A percentile compares a stretch with the other conserved stretches of the same genome.
Conservation (phyloP, 1,140 invertebrate species). For the Cylas formicarius region DNA sequence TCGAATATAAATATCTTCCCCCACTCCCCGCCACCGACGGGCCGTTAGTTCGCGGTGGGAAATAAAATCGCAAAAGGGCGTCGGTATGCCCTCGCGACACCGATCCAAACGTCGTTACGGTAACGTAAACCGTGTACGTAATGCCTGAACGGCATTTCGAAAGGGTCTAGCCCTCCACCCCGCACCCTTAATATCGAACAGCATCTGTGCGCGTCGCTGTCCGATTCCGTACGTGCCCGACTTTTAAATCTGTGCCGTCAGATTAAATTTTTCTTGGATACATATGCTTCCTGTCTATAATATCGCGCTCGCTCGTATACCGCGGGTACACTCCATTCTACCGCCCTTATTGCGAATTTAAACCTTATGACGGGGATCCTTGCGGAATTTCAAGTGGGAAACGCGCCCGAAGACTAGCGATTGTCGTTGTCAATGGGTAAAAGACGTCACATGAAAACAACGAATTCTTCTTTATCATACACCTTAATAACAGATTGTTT, state of each 20-base stretch:
- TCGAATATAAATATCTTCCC: too few species aligned
- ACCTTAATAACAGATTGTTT: too few species aligned
- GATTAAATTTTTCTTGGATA: slow-evolving; percentile 36
- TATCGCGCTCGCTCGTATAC: slow-evolving; percentile 18
- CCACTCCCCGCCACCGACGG: too few species aligned
- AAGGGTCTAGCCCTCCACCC: slow-evolving; percentile 5
- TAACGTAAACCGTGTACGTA: slow-evolving; percentile 36
- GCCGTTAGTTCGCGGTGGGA: too few species aligned
- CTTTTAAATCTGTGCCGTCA: slow-evolving; percentile 35
- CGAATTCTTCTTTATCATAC: too few species aligned
- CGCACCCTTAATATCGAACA: slow-evolving; percentile 31
- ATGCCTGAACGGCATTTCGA: slow-evolving; percentile 23
- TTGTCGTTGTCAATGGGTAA: not conserved
- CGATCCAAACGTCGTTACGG: slow-evolving; percentile 32
- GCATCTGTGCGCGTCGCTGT: slow-evolving; percentile 34
- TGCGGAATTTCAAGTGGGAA: slow-evolving; percentile 7
- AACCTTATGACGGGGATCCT: slow-evolving; percentile 14
- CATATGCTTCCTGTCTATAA: slow-evolving; percentile 34
- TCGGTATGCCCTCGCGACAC: too few species aligned
- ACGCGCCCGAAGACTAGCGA: too few species aligned
- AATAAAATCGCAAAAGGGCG: too few species aligned
- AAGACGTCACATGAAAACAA: too few species aligned
- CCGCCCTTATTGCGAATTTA: slow-evolving; percentile 20
- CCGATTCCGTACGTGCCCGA: slow-evolving; percentile 36
- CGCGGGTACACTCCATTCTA: slow-evolving; percentile 25